Evolutionary conservation across 2,797 vertebrate species (phyloP).

Genomic region (Denticeps clupeoides): DNA sequence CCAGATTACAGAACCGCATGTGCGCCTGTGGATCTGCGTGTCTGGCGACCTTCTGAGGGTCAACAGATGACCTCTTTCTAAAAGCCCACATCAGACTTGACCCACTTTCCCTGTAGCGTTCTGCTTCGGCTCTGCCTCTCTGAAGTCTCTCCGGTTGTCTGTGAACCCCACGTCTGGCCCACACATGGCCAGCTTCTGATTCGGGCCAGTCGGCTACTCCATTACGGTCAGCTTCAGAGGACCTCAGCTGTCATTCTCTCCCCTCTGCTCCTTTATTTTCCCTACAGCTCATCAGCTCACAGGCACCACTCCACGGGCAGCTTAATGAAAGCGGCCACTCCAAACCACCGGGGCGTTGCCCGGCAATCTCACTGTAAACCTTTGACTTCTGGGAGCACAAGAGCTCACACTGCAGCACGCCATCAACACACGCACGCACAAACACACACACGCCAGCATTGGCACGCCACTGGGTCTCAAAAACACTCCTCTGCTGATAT

Average conservation of each 20-base stretch:
- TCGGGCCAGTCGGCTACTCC: conserved; percentile 15
- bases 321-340: neutral
- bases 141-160: conserved; percentile 15
- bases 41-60: too few relatives aligned
- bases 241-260: too few relatives aligned
- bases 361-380: conserved; percentile 25
- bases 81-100: too few relatives aligned
- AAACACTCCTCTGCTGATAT: too few relatives aligned
- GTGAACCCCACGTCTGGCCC: conserved; percentile 20
- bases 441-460: conserved; percentile 11
- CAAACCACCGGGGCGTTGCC: conserved; percentile 14
- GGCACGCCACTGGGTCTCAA: too few relatives aligned
- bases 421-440: conserved; percentile 4
- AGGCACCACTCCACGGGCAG: neutral
- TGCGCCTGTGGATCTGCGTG: too few relatives aligned
- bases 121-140: neutral
- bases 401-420: conserved; percentile 19
- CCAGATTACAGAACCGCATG: too few relatives aligned
- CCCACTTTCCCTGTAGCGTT: too few relatives aligned
- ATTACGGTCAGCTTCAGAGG: too few relatives aligned
- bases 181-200: conserved; percentile 29
- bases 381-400: conserved; percentile 21
- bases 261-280: neutral
- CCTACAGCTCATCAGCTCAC: neutral
- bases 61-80: too few relatives aligned